phyloP scores from a whole-genome alignment of 1,140 invertebrate species.

The Drosophila serrata region DNA sequence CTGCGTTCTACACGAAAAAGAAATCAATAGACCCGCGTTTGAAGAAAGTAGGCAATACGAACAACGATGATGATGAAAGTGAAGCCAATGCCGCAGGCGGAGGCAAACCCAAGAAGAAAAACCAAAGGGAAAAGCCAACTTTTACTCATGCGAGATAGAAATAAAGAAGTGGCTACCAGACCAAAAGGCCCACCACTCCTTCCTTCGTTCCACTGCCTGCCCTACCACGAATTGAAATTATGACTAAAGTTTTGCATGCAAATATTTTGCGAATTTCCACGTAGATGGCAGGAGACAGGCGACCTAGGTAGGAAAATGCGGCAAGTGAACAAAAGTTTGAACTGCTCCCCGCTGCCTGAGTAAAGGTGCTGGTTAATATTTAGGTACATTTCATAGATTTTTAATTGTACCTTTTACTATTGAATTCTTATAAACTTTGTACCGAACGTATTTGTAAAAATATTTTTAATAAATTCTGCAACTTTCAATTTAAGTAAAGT shows the following conservation, averaged over 20 bases:
- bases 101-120: constrained; percentile 29
- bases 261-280: constrained; percentile 80
- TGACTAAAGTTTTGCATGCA: constrained; percentile 81
- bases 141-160: constrained; percentile 48
- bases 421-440: too few relatives aligned
- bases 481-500: too few relatives aligned
- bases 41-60: constrained; percentile 50
- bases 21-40: constrained; percentile 53
- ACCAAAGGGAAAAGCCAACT: constrained; percentile 43
- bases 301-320: constrained; percentile 18
- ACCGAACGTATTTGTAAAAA: too few relatives aligned
- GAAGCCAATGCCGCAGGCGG: constrained; percentile 52
- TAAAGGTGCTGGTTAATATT: neutral
- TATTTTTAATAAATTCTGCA: too few relatives aligned
- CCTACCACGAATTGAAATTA: constrained; percentile 64
- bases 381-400: constrained; percentile 1
- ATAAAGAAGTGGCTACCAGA: constrained; percentile 40
- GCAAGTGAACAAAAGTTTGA: constrained; percentile 73
- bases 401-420: neutral
- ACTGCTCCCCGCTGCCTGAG: constrained; percentile 17
- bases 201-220: neutral
- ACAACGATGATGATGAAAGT: constrained; percentile 57
- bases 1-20: constrained; percentile 3
- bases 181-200: constrained; percentile 12
- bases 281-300: constrained; percentile 46